Conservation (phyloP, 1,140 invertebrate genomes). For the Aphelenchoides fujianensis region DNA sequence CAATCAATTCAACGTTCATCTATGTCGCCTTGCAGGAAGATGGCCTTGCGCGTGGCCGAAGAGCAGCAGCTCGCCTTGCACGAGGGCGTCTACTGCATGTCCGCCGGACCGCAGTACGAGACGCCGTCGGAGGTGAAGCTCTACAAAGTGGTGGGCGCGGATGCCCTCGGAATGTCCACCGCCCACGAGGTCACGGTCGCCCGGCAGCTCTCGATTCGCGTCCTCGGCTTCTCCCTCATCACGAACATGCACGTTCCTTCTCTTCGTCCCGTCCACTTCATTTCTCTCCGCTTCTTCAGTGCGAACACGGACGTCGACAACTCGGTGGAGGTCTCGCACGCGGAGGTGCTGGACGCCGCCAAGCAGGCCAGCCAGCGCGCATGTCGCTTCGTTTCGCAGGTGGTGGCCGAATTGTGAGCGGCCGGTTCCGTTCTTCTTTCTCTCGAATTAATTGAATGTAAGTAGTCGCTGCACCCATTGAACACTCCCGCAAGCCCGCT, state of each 20-base stretch:
- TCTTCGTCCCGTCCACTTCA: background rate
- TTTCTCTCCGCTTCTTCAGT: slow-evolving; percentile 33
- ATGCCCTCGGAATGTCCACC: slow-evolving; percentile 64
- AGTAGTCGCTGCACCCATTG: too few species aligned
- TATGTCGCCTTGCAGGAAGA: slow-evolving; percentile 58
- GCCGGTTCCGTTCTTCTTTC: background rate
- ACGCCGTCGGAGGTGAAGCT: slow-evolving; percentile 64
- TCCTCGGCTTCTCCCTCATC: slow-evolving; percentile 66
- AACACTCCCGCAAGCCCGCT: background rate
- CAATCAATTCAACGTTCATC: too few species aligned
- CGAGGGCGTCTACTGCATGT: slow-evolving; percentile 66
- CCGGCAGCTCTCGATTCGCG: slow-evolving; percentile 65
- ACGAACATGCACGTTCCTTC: slow-evolving; percentile 63
- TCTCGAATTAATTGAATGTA: too few species aligned
- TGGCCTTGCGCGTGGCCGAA: slow-evolving; percentile 60
- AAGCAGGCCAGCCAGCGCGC: slow-evolving; percentile 38
- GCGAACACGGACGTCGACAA: slow-evolving; percentile 52
- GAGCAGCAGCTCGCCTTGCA: slow-evolving; percentile 60
- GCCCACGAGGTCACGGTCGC: slow-evolving; percentile 67
- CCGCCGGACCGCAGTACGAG: slow-evolving; percentile 66
- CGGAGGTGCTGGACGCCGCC: slow-evolving; percentile 53
- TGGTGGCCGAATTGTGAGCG: background rate
- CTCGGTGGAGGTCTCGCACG: slow-evolving; percentile 56
- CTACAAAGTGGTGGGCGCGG: slow-evolving; percentile 57
- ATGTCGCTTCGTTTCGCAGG: slow-evolving; percentile 12